Percentiles rank a stretch among this genome's conserved stretches.
These are phyloP conservation scores for Gavialis gangeticus DNA, from an alignment of 2,113 vertebrate genomes.

Conservation along the genomic window DNA sequence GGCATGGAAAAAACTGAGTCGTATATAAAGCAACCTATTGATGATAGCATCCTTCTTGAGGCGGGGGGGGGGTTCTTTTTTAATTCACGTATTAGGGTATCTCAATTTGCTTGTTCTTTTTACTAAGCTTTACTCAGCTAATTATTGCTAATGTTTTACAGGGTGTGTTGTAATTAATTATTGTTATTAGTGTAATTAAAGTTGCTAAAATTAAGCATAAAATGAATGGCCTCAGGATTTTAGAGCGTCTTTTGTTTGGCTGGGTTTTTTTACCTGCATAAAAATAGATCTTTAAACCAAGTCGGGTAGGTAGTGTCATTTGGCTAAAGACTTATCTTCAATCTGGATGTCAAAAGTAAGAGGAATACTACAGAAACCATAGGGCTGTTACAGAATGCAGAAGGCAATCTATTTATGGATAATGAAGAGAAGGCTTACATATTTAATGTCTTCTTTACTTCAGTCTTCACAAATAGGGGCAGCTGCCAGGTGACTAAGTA, in stretches of 20 bases:
- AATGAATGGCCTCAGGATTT: neutral
- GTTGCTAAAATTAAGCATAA: neutral
- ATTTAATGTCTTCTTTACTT: too few species aligned
- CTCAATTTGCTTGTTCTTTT: neutral
- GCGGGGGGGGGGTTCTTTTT: neutral
- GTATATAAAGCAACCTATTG: neutral
- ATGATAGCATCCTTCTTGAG: neutral
- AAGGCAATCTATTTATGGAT: too few species aligned
- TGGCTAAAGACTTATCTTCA: too few species aligned
- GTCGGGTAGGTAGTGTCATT: neutral
- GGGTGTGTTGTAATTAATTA: constrained; percentile 12
- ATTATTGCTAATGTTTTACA: neutral
- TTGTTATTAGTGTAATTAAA: neutral
- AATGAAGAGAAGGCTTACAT: too few species aligned
- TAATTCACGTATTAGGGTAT: neutral
- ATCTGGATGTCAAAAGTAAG: too few species aligned
- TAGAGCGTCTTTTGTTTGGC: neutral
- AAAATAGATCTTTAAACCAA: neutral
- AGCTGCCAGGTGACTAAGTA: too few species aligned
- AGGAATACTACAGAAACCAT: too few species aligned
- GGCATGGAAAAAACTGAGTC: neutral
- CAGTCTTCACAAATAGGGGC: too few species aligned
- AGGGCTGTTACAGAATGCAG: too few species aligned
- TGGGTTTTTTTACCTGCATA: neutral
- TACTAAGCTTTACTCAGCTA: neutral